Percentiles rank a stretch among this genome's conserved stretches.
Evolutionary conservation across 2,113 vertebrate species (phyloP).

Genomic region (mouse (Mus musculus)): GRCm39 chr12:112057501-112058000

Average conservation of each 20-base stretch:
- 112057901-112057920: background rate
- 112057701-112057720: background rate
- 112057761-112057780: background rate
- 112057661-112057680: background rate
- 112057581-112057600: background rate
- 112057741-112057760: background rate
- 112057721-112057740: background rate
- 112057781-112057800: too few species aligned
- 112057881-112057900: background rate
- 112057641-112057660: background rate
- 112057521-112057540: background rate
- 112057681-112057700: accelerated
- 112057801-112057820: background rate
- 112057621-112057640: background rate
- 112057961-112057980: too few species aligned
- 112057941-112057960: background rate
- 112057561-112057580: background rate
- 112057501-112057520: background rate
- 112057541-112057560: background rate
- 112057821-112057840: background rate
- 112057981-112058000: background rate
- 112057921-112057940: background rate
- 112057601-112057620: accelerated
- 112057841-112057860: background rate
- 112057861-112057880: background rate